Percentiles rank a stretch among this genome's conserved stretches.
phyloP scores from a whole-genome alignment of 2,888 invertebrate genomes.

The Gryllus longicercus region DNA sequence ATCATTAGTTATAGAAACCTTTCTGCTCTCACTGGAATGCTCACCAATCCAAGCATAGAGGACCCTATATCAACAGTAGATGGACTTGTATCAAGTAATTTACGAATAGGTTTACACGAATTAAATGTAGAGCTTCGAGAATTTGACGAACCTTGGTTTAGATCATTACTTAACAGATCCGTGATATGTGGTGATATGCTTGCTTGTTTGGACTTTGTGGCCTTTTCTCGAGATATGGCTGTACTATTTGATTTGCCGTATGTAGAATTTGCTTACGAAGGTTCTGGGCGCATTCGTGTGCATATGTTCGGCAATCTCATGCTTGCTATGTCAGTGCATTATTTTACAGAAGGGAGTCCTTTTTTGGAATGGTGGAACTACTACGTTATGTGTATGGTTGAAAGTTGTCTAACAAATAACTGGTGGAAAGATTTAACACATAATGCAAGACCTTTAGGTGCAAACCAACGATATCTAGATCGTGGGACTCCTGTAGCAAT shows the following conservation, averaged over 20 bases:
- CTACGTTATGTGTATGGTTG: neutral
- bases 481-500: neutral
- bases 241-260: neutral
- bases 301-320: neutral
- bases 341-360: neutral
- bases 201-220: neutral
- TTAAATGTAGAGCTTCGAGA: neutral
- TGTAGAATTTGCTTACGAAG: neutral
- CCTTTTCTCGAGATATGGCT: neutral
- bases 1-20: neutral
- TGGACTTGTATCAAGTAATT: neutral
- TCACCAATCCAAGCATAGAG: neutral
- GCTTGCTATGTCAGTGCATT: neutral
- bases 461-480: neutral
- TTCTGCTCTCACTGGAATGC: neutral
- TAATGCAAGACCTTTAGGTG: neutral
- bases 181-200: neutral
- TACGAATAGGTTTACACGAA: neutral
- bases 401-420: neutral
- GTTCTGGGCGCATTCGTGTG: neutral
- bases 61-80: neutral
- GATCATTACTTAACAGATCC: neutral
- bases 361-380: neutral
- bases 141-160: neutral
- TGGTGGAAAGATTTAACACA: conserved; percentile 1